These are phyloP conservation scores for Accipiter virgatus DNA, from an alignment of 2,113 vertebrate species.

Conservation along the genomic window DNA sequence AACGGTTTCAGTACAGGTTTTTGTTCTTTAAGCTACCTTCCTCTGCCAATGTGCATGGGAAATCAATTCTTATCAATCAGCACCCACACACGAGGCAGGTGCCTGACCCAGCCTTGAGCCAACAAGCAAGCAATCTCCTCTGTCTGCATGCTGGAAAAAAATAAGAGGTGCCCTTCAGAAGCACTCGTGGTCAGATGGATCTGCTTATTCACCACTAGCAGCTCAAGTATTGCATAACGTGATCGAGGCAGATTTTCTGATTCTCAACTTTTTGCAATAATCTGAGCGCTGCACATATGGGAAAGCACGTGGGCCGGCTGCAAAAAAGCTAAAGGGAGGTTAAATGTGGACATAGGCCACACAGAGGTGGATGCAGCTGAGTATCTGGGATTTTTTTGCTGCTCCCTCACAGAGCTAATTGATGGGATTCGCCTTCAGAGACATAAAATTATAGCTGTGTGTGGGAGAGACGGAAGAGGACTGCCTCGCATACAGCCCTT, in stretches of 20 bases:
- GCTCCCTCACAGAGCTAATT: background rate
- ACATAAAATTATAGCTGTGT: background rate
- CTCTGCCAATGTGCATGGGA: background rate
- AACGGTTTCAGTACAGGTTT: background rate
- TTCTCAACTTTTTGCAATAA: background rate
- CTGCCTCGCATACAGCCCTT: background rate
- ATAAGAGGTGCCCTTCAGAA: conserved; percentile 16
- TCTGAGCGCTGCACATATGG: fast-evolving
- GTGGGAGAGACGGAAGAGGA: background rate
- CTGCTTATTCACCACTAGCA: background rate
- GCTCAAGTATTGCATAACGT: background rate
- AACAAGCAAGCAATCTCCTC: background rate
- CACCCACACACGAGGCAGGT: background rate
- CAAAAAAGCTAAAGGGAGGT: background rate
- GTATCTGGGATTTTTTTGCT: background rate
- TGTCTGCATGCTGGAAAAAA: fast-evolving
- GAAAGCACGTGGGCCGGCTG: background rate
- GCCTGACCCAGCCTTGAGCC: background rate
- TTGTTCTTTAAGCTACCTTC: background rate
- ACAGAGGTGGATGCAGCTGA: background rate
- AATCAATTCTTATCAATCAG: background rate
- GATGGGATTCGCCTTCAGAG: background rate
- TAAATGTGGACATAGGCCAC: fast-evolving
- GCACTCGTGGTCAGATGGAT: background rate
- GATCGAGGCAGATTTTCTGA: background rate